A percentile compares a stretch with the other conserved stretches of the same genome.
Evolutionary conservation across 2,888 invertebrate species (phyloP).

Genomic region (Dryadula phaetusa): DNA sequence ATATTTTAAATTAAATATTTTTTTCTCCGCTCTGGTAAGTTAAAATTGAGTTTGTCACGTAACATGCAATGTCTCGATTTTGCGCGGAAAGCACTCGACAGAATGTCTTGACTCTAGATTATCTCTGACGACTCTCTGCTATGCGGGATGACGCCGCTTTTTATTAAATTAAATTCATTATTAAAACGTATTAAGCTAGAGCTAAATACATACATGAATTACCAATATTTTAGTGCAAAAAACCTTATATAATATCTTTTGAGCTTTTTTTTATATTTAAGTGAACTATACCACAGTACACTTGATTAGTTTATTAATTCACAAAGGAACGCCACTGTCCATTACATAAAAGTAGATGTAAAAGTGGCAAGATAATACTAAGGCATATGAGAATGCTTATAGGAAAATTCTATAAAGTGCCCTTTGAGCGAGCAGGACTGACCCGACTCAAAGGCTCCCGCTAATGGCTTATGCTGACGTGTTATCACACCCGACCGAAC

Average conservation of each 20-base stretch:
- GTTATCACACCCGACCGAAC: conserved; percentile 52
- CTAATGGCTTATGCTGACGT: conserved; percentile 69
- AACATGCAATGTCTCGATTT: no score
- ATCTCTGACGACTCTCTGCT: no score
- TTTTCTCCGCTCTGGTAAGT: no score
- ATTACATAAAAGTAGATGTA: conserved; percentile 23
- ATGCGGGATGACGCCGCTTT: no score
- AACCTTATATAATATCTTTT: neutral
- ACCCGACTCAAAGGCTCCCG: conserved; percentile 69
- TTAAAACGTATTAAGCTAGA: no score
- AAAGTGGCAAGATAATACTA: conserved; percentile 31
- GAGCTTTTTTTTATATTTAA: neutral
- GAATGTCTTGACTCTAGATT: no score
- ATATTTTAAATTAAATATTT: no score
- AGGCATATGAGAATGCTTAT: conserved; percentile 44
- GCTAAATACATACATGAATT: no score
- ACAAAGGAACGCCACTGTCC: conserved; percentile 23
- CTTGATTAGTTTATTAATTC: conserved; percentile 16
- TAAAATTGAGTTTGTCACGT: no score
- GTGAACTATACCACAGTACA: neutral
- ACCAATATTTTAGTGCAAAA: no score
- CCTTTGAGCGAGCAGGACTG: conserved; percentile 63
- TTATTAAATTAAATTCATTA: no score
- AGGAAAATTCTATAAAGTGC: conserved; percentile 69
- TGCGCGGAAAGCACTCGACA: no score